Conservation (phyloP, 2,113 vertebrate species). For the Cephalophus harveyi region DNA sequence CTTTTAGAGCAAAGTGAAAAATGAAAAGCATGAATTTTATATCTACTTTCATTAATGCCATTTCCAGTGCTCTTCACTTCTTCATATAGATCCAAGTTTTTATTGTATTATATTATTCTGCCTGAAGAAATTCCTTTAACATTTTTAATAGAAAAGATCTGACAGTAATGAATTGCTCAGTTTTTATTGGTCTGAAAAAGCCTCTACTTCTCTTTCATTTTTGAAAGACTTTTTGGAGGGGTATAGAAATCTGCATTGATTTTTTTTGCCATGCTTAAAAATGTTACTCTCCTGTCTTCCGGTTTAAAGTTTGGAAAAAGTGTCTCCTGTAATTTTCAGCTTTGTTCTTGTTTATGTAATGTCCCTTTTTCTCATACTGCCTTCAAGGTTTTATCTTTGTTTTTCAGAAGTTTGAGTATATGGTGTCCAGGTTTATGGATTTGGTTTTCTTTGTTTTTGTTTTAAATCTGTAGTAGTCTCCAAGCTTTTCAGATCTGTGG, state of each 20-base stretch:
- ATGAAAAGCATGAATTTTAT: neutral
- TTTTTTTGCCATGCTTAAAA: neutral
- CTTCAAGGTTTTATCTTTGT: neutral
- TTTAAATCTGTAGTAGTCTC: neutral
- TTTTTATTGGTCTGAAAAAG: neutral
- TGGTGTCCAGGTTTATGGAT: neutral
- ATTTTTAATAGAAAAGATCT: neutral
- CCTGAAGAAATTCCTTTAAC: neutral
- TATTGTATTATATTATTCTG: neutral
- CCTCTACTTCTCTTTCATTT: neutral
- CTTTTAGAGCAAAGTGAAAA: neutral
- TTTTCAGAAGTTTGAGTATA: neutral
- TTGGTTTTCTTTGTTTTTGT: neutral
- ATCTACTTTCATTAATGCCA: neutral
- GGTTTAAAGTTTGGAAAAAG: neutral
- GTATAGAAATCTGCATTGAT: neutral
- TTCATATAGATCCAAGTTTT: neutral
- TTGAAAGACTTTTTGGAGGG: neutral
- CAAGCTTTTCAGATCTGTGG: neutral
- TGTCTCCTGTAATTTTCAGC: neutral
- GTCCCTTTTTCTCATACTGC: neutral
- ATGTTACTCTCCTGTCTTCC: neutral
- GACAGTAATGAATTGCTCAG: neutral
- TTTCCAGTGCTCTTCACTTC: neutral
- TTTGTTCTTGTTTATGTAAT: neutral